Conservation (phyloP, 2,797 vertebrate genomes). For the Clangula hyemalis region DNA sequence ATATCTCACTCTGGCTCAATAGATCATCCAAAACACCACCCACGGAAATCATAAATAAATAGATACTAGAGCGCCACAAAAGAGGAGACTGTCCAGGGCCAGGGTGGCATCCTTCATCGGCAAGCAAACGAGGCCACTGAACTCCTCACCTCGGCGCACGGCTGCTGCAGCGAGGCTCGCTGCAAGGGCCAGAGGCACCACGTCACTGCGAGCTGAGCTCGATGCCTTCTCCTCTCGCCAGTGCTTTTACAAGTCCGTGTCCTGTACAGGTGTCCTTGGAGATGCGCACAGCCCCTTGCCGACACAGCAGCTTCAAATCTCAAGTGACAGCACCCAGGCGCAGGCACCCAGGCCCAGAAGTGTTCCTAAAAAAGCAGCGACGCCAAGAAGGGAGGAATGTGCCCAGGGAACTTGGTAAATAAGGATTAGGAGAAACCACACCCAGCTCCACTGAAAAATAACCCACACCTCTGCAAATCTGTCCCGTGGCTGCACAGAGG, state of each 20-base stretch:
- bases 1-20: constrained; percentile 71
- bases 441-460: neutral
- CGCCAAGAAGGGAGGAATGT: no score
- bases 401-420: no score
- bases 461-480: no score
- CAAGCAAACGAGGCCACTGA: neutral
- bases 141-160: fast-evolving
- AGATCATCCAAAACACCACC: constrained; percentile 71
- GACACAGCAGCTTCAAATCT: neutral
- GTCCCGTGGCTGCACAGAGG: no score
- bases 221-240: neutral
- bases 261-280: neutral
- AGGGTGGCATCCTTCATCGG: constrained; percentile 16
- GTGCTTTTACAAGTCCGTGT: neutral
- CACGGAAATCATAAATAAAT: constrained; percentile 71
- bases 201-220: neutral
- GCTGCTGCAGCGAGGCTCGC: neutral
- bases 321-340: neutral
- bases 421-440: neutral
- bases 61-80: constrained; percentile 33
- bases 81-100: constrained; percentile 32
- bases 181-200: neutral
- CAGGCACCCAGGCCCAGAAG: no score
- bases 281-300: neutral
- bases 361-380: neutral